These are phyloP conservation scores for Girardia tigrina DNA, from an alignment of 2,888 invertebrate species.

Conservation along the genomic window DNA sequence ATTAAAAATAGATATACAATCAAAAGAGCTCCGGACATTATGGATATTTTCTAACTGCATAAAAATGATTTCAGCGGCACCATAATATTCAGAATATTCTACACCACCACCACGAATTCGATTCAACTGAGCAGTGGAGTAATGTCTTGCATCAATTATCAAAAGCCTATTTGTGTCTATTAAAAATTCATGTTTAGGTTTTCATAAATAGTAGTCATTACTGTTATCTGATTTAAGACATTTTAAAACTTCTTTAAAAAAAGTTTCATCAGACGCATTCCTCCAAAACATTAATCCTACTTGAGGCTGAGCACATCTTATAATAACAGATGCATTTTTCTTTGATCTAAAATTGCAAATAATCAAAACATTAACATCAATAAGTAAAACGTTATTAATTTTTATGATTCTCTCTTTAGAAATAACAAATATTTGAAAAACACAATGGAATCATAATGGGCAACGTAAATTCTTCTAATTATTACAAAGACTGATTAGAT, in stretches of 20 bases:
- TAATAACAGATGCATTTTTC: constrained; percentile 76
- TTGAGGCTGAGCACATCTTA: constrained; percentile 83
- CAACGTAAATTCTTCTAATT: too few species aligned
- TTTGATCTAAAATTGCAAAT: constrained; percentile 61
- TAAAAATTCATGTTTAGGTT: neutral
- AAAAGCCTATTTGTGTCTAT: constrained; percentile 27
- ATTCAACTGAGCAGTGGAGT: constrained; percentile 87
- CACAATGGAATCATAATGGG: too few species aligned
- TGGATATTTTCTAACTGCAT: constrained; percentile 96
- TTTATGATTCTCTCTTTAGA: too few species aligned
- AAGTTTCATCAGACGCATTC: constrained; percentile 63
- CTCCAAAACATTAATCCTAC: constrained; percentile 88
- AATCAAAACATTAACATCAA: too few species aligned
- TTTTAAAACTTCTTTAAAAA: constrained; percentile 51
- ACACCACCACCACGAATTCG: constrained; percentile 88
- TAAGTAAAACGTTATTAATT: too few species aligned
- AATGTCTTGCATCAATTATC: constrained; percentile 85
- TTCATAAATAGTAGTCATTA: neutral
- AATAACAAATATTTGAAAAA: too few species aligned
- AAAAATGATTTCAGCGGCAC: constrained; percentile 81
- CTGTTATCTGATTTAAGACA: constrained; percentile 40
- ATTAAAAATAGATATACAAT: constrained; percentile 42
- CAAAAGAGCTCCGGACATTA: constrained; percentile 78
- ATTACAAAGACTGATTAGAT: too few species aligned
- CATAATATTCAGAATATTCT: constrained; percentile 74